A percentile compares a stretch with the other conserved stretches of the same genome.
phyloP scores from a whole-genome alignment of 2,113 vertebrate species.

The Vulpes ferrilata region DNA sequence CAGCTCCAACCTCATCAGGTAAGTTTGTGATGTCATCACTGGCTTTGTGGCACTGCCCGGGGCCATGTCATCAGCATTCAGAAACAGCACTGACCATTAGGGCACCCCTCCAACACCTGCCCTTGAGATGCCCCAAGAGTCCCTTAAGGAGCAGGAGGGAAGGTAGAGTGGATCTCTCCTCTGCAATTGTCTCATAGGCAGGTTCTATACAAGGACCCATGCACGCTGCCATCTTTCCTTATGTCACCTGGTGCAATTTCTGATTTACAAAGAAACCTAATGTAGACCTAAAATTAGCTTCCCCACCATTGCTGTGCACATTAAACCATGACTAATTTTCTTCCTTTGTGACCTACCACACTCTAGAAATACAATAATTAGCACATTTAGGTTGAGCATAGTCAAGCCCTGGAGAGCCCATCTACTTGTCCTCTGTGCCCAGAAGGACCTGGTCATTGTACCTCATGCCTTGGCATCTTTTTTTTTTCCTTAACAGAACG shows the following conservation, averaged over 20 bases:
- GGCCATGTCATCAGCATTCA: background rate
- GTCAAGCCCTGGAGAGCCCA: background rate
- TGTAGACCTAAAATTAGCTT: background rate
- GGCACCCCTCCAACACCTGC: too few species aligned
- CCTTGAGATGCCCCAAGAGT: background rate
- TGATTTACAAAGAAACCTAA: background rate
- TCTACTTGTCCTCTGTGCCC: background rate
- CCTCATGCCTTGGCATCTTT: constrained; percentile 14
- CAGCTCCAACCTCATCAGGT: fast-evolving
- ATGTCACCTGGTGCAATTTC: background rate
- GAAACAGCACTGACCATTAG: fast-evolving
- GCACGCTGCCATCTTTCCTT: background rate
- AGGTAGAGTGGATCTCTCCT: fast-evolving
- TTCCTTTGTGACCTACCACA: background rate
- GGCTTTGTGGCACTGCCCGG: background rate
- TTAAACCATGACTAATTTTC: background rate
- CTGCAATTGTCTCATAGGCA: fast-evolving
- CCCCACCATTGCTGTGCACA: background rate
- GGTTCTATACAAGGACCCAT: fast-evolving
- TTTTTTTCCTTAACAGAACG: constrained; percentile 12
- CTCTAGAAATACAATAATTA: constrained; percentile 34
- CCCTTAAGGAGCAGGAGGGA: fast-evolving
- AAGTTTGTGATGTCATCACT: background rate
- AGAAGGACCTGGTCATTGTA: background rate
- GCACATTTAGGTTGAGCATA: background rate